A percentile compares a stretch with the other conserved stretches of the same genome.
These are phyloP conservation scores for Zosterops japonicus DNA, from an alignment of 2,113 vertebrate genomes.

Conservation along the genomic window DNA sequence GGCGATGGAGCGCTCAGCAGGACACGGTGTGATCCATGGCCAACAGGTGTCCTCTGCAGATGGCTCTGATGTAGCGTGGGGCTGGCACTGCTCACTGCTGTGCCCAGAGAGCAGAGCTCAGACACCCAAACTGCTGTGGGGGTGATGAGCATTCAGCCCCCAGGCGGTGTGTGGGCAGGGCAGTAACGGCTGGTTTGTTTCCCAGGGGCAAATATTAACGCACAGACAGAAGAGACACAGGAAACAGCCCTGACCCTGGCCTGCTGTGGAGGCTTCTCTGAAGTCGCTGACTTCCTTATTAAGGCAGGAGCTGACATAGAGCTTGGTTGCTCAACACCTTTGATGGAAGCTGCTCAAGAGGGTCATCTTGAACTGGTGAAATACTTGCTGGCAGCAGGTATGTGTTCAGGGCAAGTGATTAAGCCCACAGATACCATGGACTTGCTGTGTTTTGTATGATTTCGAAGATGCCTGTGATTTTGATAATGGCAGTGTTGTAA, in stretches of 20 bases:
- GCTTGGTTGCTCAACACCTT: slow-evolving; percentile 94
- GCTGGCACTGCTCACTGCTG: not conserved
- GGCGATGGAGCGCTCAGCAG: fast-evolving
- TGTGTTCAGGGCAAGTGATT: not conserved
- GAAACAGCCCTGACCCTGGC: slow-evolving; percentile 96
- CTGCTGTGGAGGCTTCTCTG: slow-evolving; percentile 97
- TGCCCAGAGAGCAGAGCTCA: not conserved
- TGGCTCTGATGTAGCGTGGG: fast-evolving
- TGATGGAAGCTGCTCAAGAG: slow-evolving; percentile 98
- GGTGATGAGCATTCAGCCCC: not conserved
- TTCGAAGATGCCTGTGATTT: not conserved
- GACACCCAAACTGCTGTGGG: not conserved
- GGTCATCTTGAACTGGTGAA: slow-evolving; percentile 97
- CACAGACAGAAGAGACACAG: slow-evolving; percentile 98
- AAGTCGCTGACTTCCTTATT: slow-evolving; percentile 98
- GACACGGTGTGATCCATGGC: fast-evolving
- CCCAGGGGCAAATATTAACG: slow-evolving; percentile 97
- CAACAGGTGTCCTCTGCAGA: not conserved
- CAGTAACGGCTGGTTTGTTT: not conserved
- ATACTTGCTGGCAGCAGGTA: slow-evolving; percentile 95
- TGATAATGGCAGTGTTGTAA: not conserved
- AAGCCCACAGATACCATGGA: not conserved
- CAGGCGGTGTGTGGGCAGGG: not conserved
- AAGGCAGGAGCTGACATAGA: slow-evolving; percentile 98
- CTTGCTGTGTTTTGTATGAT: not conserved